Base-by-base conservation (phyloP, 2,888 invertebrate genomes). In the Drosophila prolongata region DNA sequence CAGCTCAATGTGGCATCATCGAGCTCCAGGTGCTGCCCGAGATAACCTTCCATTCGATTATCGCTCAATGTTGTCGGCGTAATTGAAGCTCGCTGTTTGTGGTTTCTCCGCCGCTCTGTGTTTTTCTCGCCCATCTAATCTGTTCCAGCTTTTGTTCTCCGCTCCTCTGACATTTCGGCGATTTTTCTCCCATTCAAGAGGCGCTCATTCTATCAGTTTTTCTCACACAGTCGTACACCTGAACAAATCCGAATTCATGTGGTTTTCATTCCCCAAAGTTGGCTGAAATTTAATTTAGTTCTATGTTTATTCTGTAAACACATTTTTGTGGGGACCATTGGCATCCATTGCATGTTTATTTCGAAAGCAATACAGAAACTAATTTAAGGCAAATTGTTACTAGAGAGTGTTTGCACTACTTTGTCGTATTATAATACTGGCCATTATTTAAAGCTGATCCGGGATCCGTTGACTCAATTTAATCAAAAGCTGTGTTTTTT, bases 31-130 rank as follows among this genome's bases (percentile, higher is more conserved):
- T 49, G 66, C 49, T 49, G 27, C 44, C 13, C 44, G 53, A 57
- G 71, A 71, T 71, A 71, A 71, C 71, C 71, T 56, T 56, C 71
- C n/a, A 38, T 43, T 57, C 56, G 71, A 62, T 70, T 71, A 71
- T 71, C 71, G 46, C 71, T 64, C 64, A 64, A 56, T 57, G 54
- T 50, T 70, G 50, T 24, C 40, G 49, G 16, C 60, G 54, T 53
- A 68, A 59, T 69, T 40, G 44, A 53, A 54, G 69, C 68, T 13
- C 59, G 14, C 47, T n/a, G 58, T 10, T 42, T 57, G 69, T 60
- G 53, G 58, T 70, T 34, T 30, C 52, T 38, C 6, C 50, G 46
- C 54, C 16, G 24, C 13, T 24, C 24, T 24, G 19, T 2, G 10
- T 38, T 62, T 44, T 38, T 40, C 52, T 42, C 35, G 14, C 49